Percentiles rank a stretch among this genome's conserved stretches.
These are phyloP conservation scores for Eucera pruinosa DNA, from an alignment of 2,888 invertebrate species.

Conservation along the genomic window DNA sequence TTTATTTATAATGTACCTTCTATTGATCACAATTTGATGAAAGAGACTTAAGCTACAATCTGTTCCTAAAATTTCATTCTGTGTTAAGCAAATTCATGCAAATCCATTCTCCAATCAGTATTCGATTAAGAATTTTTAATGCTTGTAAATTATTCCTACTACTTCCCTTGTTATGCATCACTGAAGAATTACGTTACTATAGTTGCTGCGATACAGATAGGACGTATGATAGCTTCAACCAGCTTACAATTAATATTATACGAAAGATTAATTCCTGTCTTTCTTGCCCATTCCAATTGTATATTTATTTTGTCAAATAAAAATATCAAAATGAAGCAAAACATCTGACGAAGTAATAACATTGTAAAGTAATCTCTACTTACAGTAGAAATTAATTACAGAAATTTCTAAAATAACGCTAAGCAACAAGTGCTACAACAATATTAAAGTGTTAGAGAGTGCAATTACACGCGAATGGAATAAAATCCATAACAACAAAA, in stretches of 20 bases:
- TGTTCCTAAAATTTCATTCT: constrained; percentile 12
- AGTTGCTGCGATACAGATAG: background rate
- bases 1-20: constrained; percentile 17
- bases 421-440: too few species aligned
- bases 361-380: too few species aligned
- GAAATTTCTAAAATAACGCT: too few species aligned
- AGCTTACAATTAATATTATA: too few species aligned
- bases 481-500: too few species aligned
- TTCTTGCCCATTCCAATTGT: too few species aligned
- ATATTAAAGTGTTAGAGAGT: too few species aligned
- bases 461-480: too few species aligned
- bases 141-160: background rate
- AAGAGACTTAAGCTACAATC: constrained; percentile 13
- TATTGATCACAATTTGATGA: constrained; percentile 28
- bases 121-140: constrained; percentile 9
- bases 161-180: background rate
- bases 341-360: too few species aligned
- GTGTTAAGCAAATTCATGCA: constrained; percentile 21
- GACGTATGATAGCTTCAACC: background rate
- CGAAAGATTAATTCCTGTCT: background rate
- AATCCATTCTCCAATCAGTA: background rate
- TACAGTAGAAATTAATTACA: too few species aligned
- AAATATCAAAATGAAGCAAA: too few species aligned
- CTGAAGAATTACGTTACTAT: background rate
- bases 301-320: too few species aligned